Evolutionary conservation across 2,797 vertebrate species (phyloP), one percentile per base, ranked within the genome.

Genomic region (Micropoecilia bifurca): DNA sequence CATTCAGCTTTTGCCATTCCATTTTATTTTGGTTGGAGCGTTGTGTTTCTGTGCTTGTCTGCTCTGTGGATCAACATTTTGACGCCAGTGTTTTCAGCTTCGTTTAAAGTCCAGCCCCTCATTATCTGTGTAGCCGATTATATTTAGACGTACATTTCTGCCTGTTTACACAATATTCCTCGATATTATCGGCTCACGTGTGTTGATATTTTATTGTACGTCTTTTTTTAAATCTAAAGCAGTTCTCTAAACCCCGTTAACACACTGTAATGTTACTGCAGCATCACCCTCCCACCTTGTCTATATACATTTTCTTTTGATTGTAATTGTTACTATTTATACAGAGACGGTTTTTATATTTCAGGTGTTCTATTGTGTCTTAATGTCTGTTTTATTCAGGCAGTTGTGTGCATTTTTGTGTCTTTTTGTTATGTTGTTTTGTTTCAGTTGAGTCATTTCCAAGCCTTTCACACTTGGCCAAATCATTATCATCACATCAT

Each of bases 151-250:
- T 91, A 82, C 80, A 88, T 85, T 90, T 92, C 83, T 81, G 85
- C 81, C 47, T 86, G 89, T 85, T 88, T 74, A 82, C 90, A 89
- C 82, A 76, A 77, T 82, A 79, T 80, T 53, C 86, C 81, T 91
- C 81, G 85, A 80, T 90, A 77, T 69, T 47, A 91, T 80, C 76
- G 87, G 79, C 76, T 85, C 50, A 59, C 85, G 83, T 90, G 84
- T 95, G 91, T 92, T 74, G 74, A 89, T 92, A 92, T 95, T 94
- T 95, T 90, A 93, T 83, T 88, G 86, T 92, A 84, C 9, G 25
- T 55, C 53, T 76, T 76, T 87, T 77, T 82, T 88, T 74, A 30
- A 33, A 93, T 96, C 92, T 83, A 90, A 92, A 93, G 94, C 95
- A 95, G 95, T 95, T 95, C 88, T 88, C 86, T 91, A 85, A 81